Evolutionary conservation across 2,888 invertebrate genomes (phyloP).

Genomic region (Baronia brevicornis): DNA sequence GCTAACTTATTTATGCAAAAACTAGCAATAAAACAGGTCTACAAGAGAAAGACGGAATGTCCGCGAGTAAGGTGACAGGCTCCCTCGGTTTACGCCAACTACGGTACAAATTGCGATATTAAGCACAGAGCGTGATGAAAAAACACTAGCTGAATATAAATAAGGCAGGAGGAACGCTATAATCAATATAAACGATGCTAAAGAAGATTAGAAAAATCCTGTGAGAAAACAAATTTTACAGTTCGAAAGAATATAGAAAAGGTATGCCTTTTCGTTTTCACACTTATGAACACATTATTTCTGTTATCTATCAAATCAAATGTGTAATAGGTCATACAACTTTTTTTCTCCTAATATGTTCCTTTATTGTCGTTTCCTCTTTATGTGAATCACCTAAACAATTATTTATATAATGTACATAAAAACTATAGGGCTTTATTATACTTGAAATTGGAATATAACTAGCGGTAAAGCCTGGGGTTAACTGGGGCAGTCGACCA

Average conservation of each 20-base stretch:
- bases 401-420: no score
- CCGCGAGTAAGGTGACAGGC: conserved; percentile 65
- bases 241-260: conserved; percentile 49
- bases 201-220: conserved; percentile 75
- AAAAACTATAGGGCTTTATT: no score
- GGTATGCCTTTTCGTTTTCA: no score
- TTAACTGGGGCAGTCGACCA: no score
- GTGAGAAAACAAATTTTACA: conserved; percentile 70
- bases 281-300: no score
- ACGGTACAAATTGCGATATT: conserved; percentile 74
- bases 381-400: no score
- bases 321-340: no score
- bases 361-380: no score
- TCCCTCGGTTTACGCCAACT: conserved; percentile 70
- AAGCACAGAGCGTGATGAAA: conserved; percentile 75
- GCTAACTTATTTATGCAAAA: conserved; percentile 60
- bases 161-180: conserved; percentile 71
- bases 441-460: no score
- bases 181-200: conserved; percentile 77
- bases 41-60: conserved; percentile 48
- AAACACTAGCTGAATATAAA: conserved; percentile 77
- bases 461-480: no score
- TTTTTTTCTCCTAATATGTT: no score
- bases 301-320: no score
- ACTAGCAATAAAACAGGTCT: conserved; percentile 54